Percentiles rank a stretch among this genome's conserved stretches.
These are phyloP conservation scores for Stictonetta naevosa DNA, from an alignment of 2,113 vertebrate species.

Conservation along the genomic window DNA sequence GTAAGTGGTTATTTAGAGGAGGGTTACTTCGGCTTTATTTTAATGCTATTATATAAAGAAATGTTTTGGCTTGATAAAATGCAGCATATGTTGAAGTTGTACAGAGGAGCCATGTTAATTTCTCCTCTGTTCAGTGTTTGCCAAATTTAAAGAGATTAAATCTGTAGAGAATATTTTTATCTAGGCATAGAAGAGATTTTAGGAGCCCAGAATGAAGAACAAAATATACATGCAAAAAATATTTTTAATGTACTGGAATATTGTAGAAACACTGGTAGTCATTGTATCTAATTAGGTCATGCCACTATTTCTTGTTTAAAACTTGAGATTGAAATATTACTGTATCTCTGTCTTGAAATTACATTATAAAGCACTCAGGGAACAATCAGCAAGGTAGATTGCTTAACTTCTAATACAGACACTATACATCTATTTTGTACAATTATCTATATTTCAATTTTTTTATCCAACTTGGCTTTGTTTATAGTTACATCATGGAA, in stretches of 20 bases:
- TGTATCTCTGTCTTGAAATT: neutral
- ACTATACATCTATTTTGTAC: neutral
- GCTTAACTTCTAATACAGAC: neutral
- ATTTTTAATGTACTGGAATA: neutral
- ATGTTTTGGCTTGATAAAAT: constrained; percentile 19
- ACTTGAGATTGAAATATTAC: neutral
- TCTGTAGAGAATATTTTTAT: neutral
- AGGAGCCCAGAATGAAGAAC: neutral
- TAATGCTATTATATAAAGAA: constrained; percentile 8
- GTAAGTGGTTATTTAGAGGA: neutral
- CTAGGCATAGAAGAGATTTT: neutral
- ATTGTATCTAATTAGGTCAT: neutral
- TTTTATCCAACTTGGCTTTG: neutral
- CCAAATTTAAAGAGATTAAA: neutral
- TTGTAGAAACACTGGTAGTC: neutral
- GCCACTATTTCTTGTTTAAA: neutral
- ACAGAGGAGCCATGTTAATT: neutral
- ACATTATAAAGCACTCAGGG: neutral
- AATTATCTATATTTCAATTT: neutral
- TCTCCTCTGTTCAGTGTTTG: neutral
- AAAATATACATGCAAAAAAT: neutral
- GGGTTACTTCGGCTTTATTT: neutral
- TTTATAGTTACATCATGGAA: neutral
- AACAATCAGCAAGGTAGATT: neutral
- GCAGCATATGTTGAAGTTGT: neutral